Percentiles rank a stretch among this genome's conserved stretches.
phyloP scores from a whole-genome alignment of 2,888 invertebrate genomes.

The Himalopsyche japonica region DNA sequence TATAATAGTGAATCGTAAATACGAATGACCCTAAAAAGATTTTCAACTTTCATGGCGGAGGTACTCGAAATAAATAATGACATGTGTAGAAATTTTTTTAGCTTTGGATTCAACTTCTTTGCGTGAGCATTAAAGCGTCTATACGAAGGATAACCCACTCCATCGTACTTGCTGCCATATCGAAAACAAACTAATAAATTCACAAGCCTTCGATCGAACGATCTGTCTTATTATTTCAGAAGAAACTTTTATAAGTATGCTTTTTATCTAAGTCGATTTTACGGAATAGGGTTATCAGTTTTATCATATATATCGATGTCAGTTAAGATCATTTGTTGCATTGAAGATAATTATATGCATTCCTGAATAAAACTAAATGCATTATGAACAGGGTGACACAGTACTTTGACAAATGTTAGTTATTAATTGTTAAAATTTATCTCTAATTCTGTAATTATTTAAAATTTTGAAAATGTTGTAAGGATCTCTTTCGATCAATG shows the following conservation, averaged over 20 bases:
- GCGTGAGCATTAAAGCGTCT: not conserved
- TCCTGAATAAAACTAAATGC: too few relatives aligned
- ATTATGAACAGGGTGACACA: too few relatives aligned
- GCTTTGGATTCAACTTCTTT: not conserved
- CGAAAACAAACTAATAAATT: constrained; percentile 1
- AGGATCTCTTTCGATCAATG: too few relatives aligned
- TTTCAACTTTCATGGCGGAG: not conserved
- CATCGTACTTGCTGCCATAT: not conserved
- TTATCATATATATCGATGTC: too few relatives aligned
- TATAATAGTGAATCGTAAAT: not conserved
- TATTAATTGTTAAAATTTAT: too few relatives aligned
- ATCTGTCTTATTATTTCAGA: not conserved
- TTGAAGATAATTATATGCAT: too few relatives aligned
- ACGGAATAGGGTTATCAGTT: not conserved
- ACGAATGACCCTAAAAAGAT: not conserved
- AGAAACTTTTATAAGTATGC: not conserved
- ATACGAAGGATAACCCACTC: not conserved
- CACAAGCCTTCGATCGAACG: not conserved
- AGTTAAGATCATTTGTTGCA: too few relatives aligned
- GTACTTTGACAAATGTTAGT: too few relatives aligned
- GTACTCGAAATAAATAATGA: not conserved
- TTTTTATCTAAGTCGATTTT: not conserved
- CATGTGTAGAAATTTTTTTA: not conserved
- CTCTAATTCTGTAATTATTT: too few relatives aligned
- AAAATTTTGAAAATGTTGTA: too few relatives aligned